Evolutionary conservation across 2,113 vertebrate species (phyloP).

Genomic region (Columbina picui): DNA sequence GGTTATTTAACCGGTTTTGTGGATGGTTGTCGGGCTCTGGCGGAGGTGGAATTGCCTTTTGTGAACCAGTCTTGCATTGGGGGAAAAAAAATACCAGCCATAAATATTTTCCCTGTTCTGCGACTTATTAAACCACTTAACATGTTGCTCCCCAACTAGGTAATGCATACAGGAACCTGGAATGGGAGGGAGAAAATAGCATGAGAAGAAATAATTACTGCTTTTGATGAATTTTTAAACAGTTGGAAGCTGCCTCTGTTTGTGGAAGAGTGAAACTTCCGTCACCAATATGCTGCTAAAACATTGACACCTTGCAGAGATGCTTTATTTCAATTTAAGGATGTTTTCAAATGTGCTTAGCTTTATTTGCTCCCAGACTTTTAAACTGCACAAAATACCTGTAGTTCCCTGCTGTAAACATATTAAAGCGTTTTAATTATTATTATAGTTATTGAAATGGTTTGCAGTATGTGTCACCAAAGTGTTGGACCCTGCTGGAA

Average conservation of each 20-base stretch:
- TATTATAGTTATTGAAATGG: rapidly evolving
- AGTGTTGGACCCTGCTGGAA: neutral
- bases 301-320: neutral
- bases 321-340: neutral
- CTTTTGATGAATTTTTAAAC: neutral
- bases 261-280: neutral
- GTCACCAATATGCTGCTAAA: rapidly evolving
- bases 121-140: neutral
- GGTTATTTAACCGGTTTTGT: rapidly evolving
- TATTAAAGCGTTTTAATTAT: rapidly evolving
- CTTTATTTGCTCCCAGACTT: neutral
- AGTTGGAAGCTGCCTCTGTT: neutral
- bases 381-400: rapidly evolving
- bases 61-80: neutral
- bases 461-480: neutral
- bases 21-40: neutral
- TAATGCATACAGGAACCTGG: neutral
- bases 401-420: rapidly evolving
- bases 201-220: neutral
- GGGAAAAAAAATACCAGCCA: neutral
- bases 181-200: neutral
- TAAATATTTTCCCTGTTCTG: neutral
- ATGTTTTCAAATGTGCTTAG: rapidly evolving
- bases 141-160: neutral
- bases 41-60: rapidly evolving